Percentiles rank a stretch among this genome's conserved stretches.
Evolutionary conservation across 2,797 vertebrate species (phyloP).

Genomic region (Cichlasoma orientale): DNA sequence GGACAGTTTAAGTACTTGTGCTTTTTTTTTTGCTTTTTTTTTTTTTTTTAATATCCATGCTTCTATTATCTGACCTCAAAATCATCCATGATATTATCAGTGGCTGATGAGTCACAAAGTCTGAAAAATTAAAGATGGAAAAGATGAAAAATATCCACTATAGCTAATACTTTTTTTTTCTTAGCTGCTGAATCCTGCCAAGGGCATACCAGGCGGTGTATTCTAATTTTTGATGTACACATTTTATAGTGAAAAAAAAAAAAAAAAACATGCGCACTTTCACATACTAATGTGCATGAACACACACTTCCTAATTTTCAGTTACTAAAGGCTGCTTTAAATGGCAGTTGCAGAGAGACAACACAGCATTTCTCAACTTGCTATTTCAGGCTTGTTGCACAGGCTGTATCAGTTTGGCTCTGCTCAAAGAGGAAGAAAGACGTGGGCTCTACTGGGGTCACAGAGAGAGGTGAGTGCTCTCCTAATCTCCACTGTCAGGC

Average conservation of each 20-base stretch:
- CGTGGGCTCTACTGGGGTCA: slow-evolving; percentile 1
- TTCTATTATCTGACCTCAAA: slow-evolving; percentile 38
- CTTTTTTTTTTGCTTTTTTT: background rate
- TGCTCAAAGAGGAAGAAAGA: slow-evolving; percentile 22
- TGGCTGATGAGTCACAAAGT: slow-evolving; percentile 33
- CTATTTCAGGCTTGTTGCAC: slow-evolving; percentile 17
- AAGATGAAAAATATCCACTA: slow-evolving; percentile 42
- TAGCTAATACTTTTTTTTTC: background rate
- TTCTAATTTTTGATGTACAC: slow-evolving; percentile 27
- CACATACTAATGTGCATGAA: background rate
- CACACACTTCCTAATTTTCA: slow-evolving; percentile 8
- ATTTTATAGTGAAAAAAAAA: slow-evolving; percentile 5
- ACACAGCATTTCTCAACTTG: slow-evolving; percentile 12
- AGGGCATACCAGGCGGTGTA: background rate
- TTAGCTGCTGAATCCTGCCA: slow-evolving; percentile 10
- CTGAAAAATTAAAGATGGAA: slow-evolving; percentile 39
- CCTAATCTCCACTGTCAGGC: slow-evolving; percentile 48
- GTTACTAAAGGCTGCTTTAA: slow-evolving; percentile 34
- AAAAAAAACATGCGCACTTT: background rate
- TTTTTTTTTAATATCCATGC: background rate
- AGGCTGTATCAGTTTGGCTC: slow-evolving; percentile 37
- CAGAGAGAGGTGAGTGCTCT: slow-evolving; percentile 28
- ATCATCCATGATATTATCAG: slow-evolving; percentile 45
- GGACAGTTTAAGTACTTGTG: background rate
- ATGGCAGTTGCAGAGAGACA: slow-evolving; percentile 19